Evolutionary conservation across 2,888 invertebrate species (phyloP).

Genomic region (Napeogenes inachia): DNA sequence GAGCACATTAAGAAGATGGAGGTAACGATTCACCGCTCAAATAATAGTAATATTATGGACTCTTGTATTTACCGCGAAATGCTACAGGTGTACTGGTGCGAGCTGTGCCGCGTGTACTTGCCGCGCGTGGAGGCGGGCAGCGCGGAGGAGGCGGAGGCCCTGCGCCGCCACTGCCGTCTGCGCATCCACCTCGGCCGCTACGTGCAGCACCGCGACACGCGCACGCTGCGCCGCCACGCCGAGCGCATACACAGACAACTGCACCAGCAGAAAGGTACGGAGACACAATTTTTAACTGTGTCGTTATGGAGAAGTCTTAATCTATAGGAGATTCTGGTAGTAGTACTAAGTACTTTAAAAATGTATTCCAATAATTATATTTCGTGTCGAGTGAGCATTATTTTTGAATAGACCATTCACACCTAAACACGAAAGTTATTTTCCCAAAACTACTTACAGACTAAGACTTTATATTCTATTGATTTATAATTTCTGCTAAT

Average conservation of each 20-base stretch:
- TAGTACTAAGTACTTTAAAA: no score
- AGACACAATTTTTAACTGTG: neutral
- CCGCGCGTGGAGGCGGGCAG: constrained; percentile 73
- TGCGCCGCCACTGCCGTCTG: constrained; percentile 85
- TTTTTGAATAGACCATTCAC: no score
- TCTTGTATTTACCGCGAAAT: neutral
- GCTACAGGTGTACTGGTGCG: constrained; percentile 81
- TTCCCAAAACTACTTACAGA: no score
- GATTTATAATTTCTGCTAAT: no score
- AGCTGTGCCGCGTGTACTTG: constrained; percentile 86
- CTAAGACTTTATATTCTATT: no score
- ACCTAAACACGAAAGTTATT: no score
- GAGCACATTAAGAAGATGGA: constrained; percentile 88
- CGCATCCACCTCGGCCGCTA: constrained; percentile 87
- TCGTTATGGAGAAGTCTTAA: no score
- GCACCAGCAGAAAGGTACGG: constrained; percentile 64
- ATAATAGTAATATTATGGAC: neutral
- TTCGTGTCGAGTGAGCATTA: no score
- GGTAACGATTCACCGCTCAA: constrained; percentile 57
- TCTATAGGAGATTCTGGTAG: no score
- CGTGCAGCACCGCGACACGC: constrained; percentile 86
- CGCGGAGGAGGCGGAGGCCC: constrained; percentile 76
- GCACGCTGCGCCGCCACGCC: constrained; percentile 83
- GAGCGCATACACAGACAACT: constrained; percentile 82
- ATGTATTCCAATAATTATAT: no score